Percentiles rank a stretch among this genome's conserved stretches.
These are phyloP conservation scores for Danionella dracula DNA, from an alignment of 2,797 vertebrate species.

Conservation along the genomic window DNA sequence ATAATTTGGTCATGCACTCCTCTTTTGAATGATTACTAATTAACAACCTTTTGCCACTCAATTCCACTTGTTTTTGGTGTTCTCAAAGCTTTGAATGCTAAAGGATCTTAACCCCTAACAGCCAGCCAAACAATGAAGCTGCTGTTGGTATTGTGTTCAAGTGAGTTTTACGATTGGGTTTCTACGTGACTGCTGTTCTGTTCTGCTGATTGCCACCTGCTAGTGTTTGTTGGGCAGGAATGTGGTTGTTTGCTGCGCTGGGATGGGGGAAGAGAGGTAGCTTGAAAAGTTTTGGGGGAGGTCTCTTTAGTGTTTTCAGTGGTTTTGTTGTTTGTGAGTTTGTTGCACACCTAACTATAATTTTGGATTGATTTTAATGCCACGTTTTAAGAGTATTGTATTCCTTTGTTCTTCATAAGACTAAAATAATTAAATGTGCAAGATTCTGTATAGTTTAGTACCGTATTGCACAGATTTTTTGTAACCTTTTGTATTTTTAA, in stretches of 20 bases:
- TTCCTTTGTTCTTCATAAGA: too few species aligned
- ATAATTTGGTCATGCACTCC: constrained; percentile 29
- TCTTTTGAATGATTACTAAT: constrained; percentile 19
- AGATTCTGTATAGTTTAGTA: too few species aligned
- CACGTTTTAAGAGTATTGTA: too few species aligned
- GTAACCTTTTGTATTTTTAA: too few species aligned
- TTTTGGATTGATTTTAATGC: background rate
- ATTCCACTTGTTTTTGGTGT: background rate
- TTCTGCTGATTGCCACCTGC: constrained; percentile 49
- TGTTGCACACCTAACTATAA: background rate
- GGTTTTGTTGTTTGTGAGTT: background rate
- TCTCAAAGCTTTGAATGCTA: constrained; percentile 22
- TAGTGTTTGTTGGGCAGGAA: constrained; percentile 32
- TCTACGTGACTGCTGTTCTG: constrained; percentile 41
- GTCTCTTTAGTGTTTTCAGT: background rate
- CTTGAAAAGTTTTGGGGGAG: constrained; percentile 19
- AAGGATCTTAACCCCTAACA: constrained; percentile 37
- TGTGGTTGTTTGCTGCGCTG: constrained; percentile 29
- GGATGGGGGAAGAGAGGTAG: constrained; percentile 20
- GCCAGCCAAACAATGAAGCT: constrained; percentile 28
- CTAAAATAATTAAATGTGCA: too few species aligned
- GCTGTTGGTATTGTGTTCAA: constrained; percentile 40
- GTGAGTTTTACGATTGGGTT: constrained; percentile 40
- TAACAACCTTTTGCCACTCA: constrained; percentile 9
- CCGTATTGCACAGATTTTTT: too few species aligned